These are phyloP conservation scores for Bufo gargarizans DNA, from an alignment of 2,113 vertebrate genomes.

Conservation along the genomic window DNA sequence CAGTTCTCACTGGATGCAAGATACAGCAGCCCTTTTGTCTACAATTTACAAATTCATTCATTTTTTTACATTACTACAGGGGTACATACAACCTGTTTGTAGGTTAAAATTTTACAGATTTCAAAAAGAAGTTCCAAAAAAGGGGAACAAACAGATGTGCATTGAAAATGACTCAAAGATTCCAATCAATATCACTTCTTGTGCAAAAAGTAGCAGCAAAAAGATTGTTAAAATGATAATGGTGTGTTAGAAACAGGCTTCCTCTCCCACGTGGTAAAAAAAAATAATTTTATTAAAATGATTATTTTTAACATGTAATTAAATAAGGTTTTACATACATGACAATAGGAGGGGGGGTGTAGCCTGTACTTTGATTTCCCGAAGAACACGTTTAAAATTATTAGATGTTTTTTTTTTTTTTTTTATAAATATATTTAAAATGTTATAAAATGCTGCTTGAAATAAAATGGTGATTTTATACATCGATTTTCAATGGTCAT, in stretches of 20 bases:
- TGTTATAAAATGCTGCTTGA: constrained; percentile 5
- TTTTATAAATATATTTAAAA: constrained; percentile 39
- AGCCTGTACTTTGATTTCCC: not conserved
- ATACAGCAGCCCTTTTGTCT: constrained; percentile 69
- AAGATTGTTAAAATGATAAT: not conserved
- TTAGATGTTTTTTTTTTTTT: not conserved
- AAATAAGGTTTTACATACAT: not conserved
- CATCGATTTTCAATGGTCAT: not conserved
- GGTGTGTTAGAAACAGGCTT: not conserved
- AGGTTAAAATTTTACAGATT: not conserved
- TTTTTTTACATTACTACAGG: not conserved
- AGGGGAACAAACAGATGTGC: constrained; percentile 4
- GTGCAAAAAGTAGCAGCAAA: constrained; percentile 13
- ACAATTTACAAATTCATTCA: not conserved
- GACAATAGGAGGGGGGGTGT: not conserved
- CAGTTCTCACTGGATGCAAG: constrained; percentile 73
- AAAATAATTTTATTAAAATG: not conserved
- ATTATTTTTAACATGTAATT: not conserved
- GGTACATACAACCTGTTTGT: not conserved
- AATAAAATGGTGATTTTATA: not conserved
- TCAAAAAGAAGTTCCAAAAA: not conserved
- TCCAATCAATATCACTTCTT: not conserved
- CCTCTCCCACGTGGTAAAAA: not conserved
- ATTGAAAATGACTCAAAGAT: not conserved
- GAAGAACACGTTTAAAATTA: not conserved